phyloP scores from a whole-genome alignment of 2,888 invertebrate genomes.

The Ectropis crepuscularia region DNA sequence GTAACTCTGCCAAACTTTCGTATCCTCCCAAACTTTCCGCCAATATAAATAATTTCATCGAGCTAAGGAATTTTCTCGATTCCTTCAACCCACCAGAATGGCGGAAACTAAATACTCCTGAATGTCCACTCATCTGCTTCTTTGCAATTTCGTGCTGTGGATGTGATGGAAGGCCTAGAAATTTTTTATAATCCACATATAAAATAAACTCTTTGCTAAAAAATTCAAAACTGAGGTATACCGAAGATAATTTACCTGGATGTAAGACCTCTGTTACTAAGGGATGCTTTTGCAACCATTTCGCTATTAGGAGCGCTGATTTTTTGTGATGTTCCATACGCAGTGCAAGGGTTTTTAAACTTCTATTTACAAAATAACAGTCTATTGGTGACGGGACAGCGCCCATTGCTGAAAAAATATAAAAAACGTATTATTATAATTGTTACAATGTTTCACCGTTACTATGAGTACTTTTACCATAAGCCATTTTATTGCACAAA shows the following conservation, averaged over 20 bases:
- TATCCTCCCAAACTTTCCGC: conserved; percentile 98
- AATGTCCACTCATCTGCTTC: conserved; percentile 93
- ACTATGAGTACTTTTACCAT: too few relatives aligned
- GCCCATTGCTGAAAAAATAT: conserved; percentile 92
- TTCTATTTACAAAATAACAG: conserved; percentile 96
- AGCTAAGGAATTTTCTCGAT: conserved; percentile 89
- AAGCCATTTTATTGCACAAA: neutral
- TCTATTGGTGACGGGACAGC: conserved; percentile 98
- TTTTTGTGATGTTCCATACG: conserved; percentile 96
- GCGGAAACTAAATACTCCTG: conserved; percentile 96
- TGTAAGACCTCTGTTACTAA: conserved; percentile 92
- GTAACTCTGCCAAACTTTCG: conserved; percentile 97
- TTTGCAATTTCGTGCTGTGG: conserved; percentile 92
- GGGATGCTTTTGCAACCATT: conserved; percentile 92
- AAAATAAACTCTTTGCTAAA: neutral
- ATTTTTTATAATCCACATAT: neutral
- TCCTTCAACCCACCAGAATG: conserved; percentile 91
- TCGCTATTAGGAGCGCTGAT: conserved; percentile 91
- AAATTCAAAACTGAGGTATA: neutral
- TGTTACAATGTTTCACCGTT: neutral
- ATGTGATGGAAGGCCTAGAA: conserved; percentile 90
- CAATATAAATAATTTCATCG: conserved; percentile 91
- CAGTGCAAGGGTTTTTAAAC: conserved; percentile 96
- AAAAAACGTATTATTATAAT: conserved; percentile 11
- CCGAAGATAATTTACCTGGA: conserved; percentile 84